Evolutionary conservation across 2,797 vertebrate species (phyloP), one percentile per base, ranked within the genome.

Genomic region (Emydoidea blandingii): DNA sequence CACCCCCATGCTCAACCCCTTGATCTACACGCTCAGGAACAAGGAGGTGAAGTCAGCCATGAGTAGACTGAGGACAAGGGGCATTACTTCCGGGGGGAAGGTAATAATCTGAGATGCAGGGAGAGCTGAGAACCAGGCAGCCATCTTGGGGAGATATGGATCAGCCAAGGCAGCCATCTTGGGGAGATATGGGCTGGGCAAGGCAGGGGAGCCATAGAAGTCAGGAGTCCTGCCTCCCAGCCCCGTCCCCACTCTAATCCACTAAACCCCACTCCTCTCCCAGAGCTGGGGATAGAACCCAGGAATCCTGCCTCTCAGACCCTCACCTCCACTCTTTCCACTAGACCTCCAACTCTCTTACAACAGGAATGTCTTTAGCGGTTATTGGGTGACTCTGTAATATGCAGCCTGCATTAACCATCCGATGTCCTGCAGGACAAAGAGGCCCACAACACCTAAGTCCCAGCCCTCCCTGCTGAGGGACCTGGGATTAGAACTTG

Each of bases 1-100:
- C 52, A 96, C 95, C 1, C 94, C 94, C 0, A 88, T 94, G 23
- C 88, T 96, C 65, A 94, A 95, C 59, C 96, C 96, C 41, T 11
- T 94, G 78, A 91, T 97, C 92, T 96, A 95, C 23, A 95, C 94
- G 12, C 54, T 97, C 65, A 96, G 96, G 62, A 97, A 95, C 11
- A 41, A 92, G 4, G 87, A 96, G 44, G 86, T 96, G 92, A 93
- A 94, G 87, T 95, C 90, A 78, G 92, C 95, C 41, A 25, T 96
- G 87, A 91, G 37, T 84, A 92, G 15, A 14, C 87, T 96, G 31
- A 95, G 93, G 93, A 11, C 50, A 18, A 86, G 72, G 81, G 34
- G 72, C 23, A 27, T 74, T 41, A 27, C 23, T 27, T 74, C 41
- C 5, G 5, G 3, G 12, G 41, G 3, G 41, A 44, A 44, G 72